Base-by-base conservation (phyloP, 2,888 invertebrate species). In the Neocrepidodera transversa region DNA sequence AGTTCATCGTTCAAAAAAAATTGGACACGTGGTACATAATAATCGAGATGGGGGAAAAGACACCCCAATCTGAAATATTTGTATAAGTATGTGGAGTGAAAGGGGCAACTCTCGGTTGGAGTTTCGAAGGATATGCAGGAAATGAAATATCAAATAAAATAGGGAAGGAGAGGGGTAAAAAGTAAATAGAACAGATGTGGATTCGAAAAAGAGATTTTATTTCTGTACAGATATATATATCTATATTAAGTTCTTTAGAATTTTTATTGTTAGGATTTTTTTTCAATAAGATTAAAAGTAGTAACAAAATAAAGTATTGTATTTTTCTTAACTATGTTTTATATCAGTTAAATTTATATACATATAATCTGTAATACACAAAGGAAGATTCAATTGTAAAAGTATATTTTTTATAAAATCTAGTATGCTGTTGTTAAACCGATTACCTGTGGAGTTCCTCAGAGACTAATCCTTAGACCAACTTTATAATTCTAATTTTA, bases 61-160 rank as follows among this genome's bases (percentile, higher is more conserved):
- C 50, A 26, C 59, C 53, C 43, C 49, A 53, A 49, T 47, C 59
- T 48, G 35, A 53, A 59, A 54, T 54, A 54, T 59, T 54, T 59
- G 49, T 54, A 54, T 49, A 59, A 59, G 43, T 50, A 50, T 50
- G 38, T 50, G 50, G 38, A 50, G 38, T 38, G n/a, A 40, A 50
- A 59, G 54, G 43, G 53, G 59, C 49, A 54, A 59, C 48, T 53
- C 53, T 58, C 14, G 38, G 38, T 50, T 48, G 26, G 53, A 32
- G 28, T 26, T 13, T 32, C 14, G 10, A 30, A 55, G 47, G 50
- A 42, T 30, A 42, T 36, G 42, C 16, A 55, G 60, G 55, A 60
- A 51, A 60, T 60, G 51, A 60, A 56, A 60, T 51, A 60, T 60
- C 43, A 51, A 60, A 60, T 60, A 60, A 60, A 60, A 60, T 60